These are phyloP conservation scores for Gymnocheta viridis DNA, from an alignment of 2,888 invertebrate species.

Conservation along the genomic window DNA sequence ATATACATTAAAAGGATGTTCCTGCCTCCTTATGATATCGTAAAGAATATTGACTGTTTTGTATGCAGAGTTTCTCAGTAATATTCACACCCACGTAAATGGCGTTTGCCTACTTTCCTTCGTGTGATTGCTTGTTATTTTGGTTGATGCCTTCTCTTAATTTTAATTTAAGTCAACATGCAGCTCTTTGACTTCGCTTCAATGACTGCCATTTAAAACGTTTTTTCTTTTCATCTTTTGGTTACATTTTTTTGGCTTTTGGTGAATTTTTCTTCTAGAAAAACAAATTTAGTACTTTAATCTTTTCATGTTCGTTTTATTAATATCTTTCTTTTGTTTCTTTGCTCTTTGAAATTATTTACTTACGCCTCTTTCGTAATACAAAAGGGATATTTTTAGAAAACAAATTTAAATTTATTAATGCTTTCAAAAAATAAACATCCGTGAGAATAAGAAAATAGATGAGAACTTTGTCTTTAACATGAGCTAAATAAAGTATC, in stretches of 20 bases:
- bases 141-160: no score
- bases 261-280: neutral
- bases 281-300: slow-evolving; percentile 3
- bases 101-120: neutral
- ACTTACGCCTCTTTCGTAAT: slow-evolving; percentile 5
- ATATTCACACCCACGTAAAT: slow-evolving; percentile 29
- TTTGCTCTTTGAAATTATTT: neutral
- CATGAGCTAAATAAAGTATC: neutral
- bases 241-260: neutral
- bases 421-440: no score
- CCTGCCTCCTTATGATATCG: neutral
- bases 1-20: neutral
- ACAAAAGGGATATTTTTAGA: slow-evolving; percentile 21
- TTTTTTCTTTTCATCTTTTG: neutral
- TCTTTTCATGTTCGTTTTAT: neutral
- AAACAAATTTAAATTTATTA: no score
- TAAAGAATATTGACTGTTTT: neutral
- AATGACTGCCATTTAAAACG: slow-evolving; percentile 3
- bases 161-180: slow-evolving; percentile 36
- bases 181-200: neutral
- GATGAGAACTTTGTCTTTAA: neutral
- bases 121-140: neutral
- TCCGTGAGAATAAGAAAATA: no score
- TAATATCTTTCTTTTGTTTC: no score
- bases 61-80: neutral